Evolutionary conservation across 2,113 vertebrate species (phyloP).

Genomic region (Misgurnus anguillicaudatus): DNA sequence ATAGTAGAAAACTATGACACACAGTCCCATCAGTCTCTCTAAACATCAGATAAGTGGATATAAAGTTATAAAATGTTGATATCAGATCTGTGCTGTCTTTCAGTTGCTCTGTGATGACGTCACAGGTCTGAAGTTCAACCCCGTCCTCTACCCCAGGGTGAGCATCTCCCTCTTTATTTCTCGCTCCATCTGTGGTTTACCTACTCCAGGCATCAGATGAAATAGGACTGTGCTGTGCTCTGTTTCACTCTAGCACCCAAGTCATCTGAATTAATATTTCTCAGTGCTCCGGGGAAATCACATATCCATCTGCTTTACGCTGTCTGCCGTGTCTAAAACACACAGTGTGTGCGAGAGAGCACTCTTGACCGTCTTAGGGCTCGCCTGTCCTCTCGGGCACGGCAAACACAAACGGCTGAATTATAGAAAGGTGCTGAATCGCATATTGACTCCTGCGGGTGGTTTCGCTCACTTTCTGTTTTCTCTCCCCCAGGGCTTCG

Average conservation of each 20-base stretch:
- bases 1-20: background rate
- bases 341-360: slow-evolving; percentile 13
- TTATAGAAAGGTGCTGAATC: slow-evolving; percentile 47
- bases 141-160: slow-evolving; percentile 94
- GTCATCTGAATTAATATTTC: slow-evolving; percentile 50
- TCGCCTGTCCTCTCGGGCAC: slow-evolving; percentile 37
- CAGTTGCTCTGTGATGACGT: slow-evolving; percentile 95
- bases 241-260: slow-evolving; percentile 36
- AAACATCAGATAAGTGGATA: background rate
- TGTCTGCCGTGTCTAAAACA: slow-evolving; percentile 10
- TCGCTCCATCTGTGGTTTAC: slow-evolving; percentile 36
- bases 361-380: slow-evolving; percentile 31
- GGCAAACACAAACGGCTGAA: slow-evolving; percentile 43
- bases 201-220: slow-evolving; percentile 13
- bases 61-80: background rate
- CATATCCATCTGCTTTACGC: slow-evolving; percentile 51
- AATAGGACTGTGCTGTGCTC: slow-evolving; percentile 39
- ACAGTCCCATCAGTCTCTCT: background rate
- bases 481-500: slow-evolving; percentile 78
- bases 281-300: slow-evolving; percentile 37
- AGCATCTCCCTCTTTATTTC: slow-evolving; percentile 56
- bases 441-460: slow-evolving; percentile 44
- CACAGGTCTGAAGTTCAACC: slow-evolving; percentile 89
- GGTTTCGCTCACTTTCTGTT: slow-evolving; percentile 16
- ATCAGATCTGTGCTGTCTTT: slow-evolving; percentile 42